Conservation (phyloP, 2,113 vertebrate genomes). For the Hoplias malabaricus region DNA sequence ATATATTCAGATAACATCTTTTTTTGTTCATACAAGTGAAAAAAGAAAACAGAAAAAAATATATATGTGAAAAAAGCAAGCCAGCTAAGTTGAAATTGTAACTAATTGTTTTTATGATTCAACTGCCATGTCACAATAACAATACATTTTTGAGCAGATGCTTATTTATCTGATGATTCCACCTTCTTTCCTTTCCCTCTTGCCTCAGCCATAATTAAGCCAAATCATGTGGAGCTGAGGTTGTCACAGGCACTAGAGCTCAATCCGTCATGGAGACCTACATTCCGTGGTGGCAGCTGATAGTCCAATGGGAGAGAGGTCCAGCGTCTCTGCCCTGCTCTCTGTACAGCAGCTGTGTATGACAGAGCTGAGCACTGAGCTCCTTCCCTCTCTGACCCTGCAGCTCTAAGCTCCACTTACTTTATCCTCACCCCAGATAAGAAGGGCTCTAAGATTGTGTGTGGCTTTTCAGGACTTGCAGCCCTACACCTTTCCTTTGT, state of each 20-base stretch:
- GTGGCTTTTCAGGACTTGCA: not conserved
- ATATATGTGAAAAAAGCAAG: too few relatives aligned
- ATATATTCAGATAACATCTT: too few relatives aligned
- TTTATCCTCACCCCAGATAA: not conserved
- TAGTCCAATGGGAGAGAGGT: not conserved
- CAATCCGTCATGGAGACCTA: constrained; percentile 23
- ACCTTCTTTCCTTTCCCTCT: not conserved
- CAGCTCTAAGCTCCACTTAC: not conserved
- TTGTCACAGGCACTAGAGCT: not conserved
- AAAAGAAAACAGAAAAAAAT: too few relatives aligned
- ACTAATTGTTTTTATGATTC: too few relatives aligned
- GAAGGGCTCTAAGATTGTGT: constrained; percentile 4
- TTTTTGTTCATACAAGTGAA: too few relatives aligned
- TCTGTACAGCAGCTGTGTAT: not conserved
- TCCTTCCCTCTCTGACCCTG: not conserved
- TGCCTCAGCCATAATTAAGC: constrained; percentile 9
- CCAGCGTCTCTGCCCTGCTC: not conserved
- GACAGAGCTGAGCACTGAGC: constrained; percentile 3
- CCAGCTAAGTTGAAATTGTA: too few relatives aligned
- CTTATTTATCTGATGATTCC: not conserved
- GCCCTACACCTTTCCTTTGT: not conserved
- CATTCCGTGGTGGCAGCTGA: constrained; percentile 24
- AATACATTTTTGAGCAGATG: too few relatives aligned
- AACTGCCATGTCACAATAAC: too few relatives aligned
- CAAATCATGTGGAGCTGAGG: not conserved